phyloP scores from a whole-genome alignment of 2,888 invertebrate species.

The Crossocerus cetratus region DNA sequence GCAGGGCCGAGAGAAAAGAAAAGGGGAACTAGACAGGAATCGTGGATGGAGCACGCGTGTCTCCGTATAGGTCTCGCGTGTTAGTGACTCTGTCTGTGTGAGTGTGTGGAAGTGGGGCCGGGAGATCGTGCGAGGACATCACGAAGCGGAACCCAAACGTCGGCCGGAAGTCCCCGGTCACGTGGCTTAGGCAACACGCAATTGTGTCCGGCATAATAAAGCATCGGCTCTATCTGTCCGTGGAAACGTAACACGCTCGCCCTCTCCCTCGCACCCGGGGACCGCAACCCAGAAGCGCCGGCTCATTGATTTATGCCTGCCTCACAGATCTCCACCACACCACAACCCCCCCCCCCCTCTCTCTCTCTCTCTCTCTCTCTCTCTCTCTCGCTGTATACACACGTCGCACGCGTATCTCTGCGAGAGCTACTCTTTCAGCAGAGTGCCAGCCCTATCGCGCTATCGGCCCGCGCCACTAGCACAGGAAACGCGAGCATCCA shows the following conservation, averaged over 20 bases:
- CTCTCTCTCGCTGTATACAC: slow-evolving; percentile 6
- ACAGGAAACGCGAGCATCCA: not conserved
- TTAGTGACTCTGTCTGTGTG: too few species aligned
- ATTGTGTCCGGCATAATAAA: slow-evolving; percentile 77
- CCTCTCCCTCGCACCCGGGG: slow-evolving; percentile 37
- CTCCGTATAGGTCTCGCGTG: too few species aligned
- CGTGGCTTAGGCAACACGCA: slow-evolving; percentile 77
- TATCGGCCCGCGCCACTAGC: not conserved
- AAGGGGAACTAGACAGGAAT: slow-evolving; percentile 10
- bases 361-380: not conserved
- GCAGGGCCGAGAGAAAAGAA: slow-evolving; percentile 7
- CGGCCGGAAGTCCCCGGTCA: slow-evolving; percentile 76
- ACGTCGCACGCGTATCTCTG: slow-evolving; percentile 13
- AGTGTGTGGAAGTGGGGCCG: slow-evolving; percentile 1
- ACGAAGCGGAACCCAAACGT: slow-evolving; percentile 75
- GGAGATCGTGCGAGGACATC: slow-evolving; percentile 62
- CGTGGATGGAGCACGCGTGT: slow-evolving; percentile 15
- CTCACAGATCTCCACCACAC: slow-evolving; percentile 48
- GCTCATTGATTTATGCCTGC: slow-evolving; percentile 55
- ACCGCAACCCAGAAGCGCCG: slow-evolving; percentile 32
- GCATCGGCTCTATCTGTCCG: slow-evolving; percentile 65
- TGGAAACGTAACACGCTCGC: slow-evolving; percentile 59
- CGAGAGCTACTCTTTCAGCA: not conserved
- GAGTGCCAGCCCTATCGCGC: not conserved
- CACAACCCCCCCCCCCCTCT: not conserved